These are phyloP conservation scores for Eledona agricola DNA, from an alignment of 2,888 invertebrate genomes.

Conservation along the genomic window DNA sequence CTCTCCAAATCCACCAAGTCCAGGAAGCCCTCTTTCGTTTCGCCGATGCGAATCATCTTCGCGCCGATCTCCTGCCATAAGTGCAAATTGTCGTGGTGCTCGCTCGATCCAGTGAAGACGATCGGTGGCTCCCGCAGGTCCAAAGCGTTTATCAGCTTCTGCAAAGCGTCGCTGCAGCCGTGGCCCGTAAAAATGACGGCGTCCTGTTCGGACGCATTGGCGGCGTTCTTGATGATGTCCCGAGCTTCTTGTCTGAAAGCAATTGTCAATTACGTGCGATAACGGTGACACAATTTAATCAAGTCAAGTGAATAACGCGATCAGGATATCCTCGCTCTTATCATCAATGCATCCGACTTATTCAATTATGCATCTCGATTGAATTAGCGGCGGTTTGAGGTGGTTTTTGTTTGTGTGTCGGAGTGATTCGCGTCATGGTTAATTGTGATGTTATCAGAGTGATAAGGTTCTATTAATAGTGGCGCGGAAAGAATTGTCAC, in stretches of 20 bases:
- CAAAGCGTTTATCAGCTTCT: slow-evolving; percentile 78
- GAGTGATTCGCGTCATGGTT: too few relatives aligned
- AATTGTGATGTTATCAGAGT: too few relatives aligned
- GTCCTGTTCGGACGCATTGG: slow-evolving; percentile 83
- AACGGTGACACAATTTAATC: slow-evolving; percentile 35
- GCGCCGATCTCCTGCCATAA: slow-evolving; percentile 85
- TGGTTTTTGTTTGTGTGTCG: too few relatives aligned
- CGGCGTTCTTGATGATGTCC: slow-evolving; percentile 79
- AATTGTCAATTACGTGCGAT: slow-evolving; percentile 22
- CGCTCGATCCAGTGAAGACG: slow-evolving; percentile 82
- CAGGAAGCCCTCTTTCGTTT: slow-evolving; percentile 81
- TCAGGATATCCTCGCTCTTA: slow-evolving; percentile 33
- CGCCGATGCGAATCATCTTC: slow-evolving; percentile 81
- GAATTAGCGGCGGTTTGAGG: too few relatives aligned
- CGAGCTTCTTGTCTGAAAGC: slow-evolving; percentile 78
- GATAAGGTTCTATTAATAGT: too few relatives aligned
- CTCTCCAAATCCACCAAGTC: slow-evolving; percentile 80
- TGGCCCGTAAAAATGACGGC: slow-evolving; percentile 78
- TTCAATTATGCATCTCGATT: too few relatives aligned
- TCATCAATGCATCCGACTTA: slow-evolving; percentile 2
- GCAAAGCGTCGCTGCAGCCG: slow-evolving; percentile 80
- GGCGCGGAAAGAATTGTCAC: too few relatives aligned
- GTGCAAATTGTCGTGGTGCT: slow-evolving; percentile 78
- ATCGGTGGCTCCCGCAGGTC: slow-evolving; percentile 71
- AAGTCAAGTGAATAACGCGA: slow-evolving; percentile 33